These are phyloP conservation scores for Hoplostethus atlanticus DNA, from an alignment of 2,797 vertebrate species.

Conservation along the genomic window DNA sequence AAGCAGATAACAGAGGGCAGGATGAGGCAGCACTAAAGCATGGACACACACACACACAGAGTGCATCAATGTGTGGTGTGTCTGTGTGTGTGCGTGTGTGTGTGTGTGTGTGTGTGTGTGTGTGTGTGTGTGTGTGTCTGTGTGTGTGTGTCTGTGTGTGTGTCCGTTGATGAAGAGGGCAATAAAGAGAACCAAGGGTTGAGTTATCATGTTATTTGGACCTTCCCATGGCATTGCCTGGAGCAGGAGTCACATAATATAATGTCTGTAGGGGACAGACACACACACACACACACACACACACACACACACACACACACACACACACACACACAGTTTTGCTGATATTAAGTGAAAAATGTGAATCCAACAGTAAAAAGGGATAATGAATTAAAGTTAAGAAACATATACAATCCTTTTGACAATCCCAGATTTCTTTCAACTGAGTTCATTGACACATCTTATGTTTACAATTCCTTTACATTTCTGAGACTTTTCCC, in stretches of 20 bases:
- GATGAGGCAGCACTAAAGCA: conserved; percentile 26
- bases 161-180: conserved; percentile 4
- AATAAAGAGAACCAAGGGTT: conserved; percentile 28
- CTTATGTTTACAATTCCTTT: conserved; percentile 56
- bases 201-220: conserved; percentile 42
- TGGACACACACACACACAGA: neutral
- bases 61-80: conserved; percentile 1
- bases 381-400: conserved; percentile 1
- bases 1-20: conserved; percentile 51
- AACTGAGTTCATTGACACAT: conserved; percentile 16
- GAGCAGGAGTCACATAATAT: conserved; percentile 18
- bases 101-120: neutral
- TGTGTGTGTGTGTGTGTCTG: neutral
- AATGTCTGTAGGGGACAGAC: neutral
- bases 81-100: neutral
- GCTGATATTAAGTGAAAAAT: neutral
- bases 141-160: neutral
- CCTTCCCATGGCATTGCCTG: neutral
- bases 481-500: conserved; percentile 49
- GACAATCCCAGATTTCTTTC: conserved; percentile 32
- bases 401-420: conserved; percentile 25
- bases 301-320: neutral
- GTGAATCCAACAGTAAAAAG: neutral
- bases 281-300: conserved; percentile 8
- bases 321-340: neutral